Evolutionary conservation across 2,888 invertebrate species (phyloP), one percentile per base, ranked within the genome.

Genomic region (Pristionchus japonicus): DNA sequence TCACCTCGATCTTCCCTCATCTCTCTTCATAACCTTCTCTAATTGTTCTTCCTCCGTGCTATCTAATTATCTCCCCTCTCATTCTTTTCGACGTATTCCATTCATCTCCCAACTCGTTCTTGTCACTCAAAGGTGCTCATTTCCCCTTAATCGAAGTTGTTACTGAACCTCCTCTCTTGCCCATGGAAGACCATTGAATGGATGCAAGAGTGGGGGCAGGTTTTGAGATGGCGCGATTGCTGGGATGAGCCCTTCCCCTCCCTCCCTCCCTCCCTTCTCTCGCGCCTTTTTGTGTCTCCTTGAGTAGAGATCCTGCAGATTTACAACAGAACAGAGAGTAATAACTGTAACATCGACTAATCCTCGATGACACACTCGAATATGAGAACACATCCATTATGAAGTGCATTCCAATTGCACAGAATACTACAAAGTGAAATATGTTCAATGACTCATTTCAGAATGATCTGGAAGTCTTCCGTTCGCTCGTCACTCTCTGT

Each of bases 391-490:
- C 31, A n/a, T n/a, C n/a, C n/a, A n/a, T n/a, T n/a, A n/a, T n/a
- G n/a, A n/a, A n/a, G n/a, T n/a, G n/a, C n/a, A n/a, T n/a, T n/a
- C n/a, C n/a, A n/a, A n/a, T n/a, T n/a, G n/a, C n/a, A n/a, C n/a
- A n/a, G n/a, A n/a, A n/a, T n/a, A n/a, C n/a, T n/a, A n/a, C n/a
- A n/a, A n/a, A n/a, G n/a, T n/a, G n/a, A n/a, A n/a, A n/a, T n/a
- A n/a, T n/a, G n/a, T n/a, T n/a, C n/a, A 34, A 31, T 47, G 13
- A n/a, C 15, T 15, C 3, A 0, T 37, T 85, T 64, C 67, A 86
- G 86, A 67, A 27, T 47, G 86, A 86, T 34, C 67, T 86, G 47
- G 43, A 43, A 20, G 23, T 43, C 4, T 86, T 86, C 67, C 86
- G 86, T 3, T 37, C 31, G 43, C 86, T 86, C 1, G 52, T 86